A percentile compares a stretch with the other conserved stretches of the same genome.
phyloP scores from a whole-genome alignment of 2,888 invertebrate species.

The Chalcis sispes region DNA sequence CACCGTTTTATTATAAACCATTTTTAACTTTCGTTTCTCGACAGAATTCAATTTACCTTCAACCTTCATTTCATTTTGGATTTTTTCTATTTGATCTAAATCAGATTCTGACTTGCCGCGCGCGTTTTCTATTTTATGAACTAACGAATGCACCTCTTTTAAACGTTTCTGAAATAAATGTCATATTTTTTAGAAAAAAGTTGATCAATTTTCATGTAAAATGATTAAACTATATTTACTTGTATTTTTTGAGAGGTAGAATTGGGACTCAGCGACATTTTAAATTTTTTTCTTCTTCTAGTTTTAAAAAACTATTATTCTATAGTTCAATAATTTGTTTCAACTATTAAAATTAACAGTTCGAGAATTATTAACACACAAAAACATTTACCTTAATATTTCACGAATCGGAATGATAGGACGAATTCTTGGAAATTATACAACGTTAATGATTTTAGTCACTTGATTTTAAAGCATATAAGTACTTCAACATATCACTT shows the following conservation, averaged over 20 bases:
- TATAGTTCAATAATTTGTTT: no score
- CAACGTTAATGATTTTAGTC: no score
- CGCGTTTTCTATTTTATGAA: conserved; percentile 89
- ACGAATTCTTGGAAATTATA: no score
- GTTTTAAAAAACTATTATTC: no score
- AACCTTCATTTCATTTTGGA: conserved; percentile 81
- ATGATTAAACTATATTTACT: conserved; percentile 10
- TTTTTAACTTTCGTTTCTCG: conserved; percentile 85
- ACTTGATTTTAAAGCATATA: no score
- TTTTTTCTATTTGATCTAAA: conserved; percentile 85
- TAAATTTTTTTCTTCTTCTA: no score
- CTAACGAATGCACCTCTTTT: conserved; percentile 84
- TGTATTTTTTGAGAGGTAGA: conserved; percentile 24
- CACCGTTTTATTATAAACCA: conserved; percentile 86
- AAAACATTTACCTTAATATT: no score
- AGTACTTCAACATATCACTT: no score
- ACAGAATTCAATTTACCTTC: conserved; percentile 77
- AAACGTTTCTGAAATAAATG: conserved; percentile 71
- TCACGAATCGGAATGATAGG: no score
- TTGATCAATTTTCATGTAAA: neutral
- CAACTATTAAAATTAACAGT: no score
- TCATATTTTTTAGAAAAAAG: neutral
- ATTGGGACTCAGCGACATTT: no score
- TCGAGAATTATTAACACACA: no score
- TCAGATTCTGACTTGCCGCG: conserved; percentile 87